Conservation (phyloP, 2,888 invertebrate species). For the Drosophila nr. fundita region DNA sequence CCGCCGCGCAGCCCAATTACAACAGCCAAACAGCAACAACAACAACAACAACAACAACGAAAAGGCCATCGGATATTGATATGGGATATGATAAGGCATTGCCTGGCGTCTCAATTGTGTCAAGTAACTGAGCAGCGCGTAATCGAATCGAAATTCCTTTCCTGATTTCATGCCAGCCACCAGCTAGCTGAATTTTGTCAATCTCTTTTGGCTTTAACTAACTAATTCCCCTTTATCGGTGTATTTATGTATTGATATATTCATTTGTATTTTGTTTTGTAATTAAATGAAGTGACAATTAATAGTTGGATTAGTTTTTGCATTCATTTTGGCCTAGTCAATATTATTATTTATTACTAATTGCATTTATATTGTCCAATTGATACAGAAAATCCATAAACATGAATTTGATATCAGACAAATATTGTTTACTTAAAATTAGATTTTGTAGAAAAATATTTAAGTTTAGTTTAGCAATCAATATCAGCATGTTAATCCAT, state of each 20-base stretch:
- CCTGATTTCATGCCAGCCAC: not conserved
- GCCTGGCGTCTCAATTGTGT: constrained; percentile 9
- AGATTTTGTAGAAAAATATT: not conserved
- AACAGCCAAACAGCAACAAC: not conserved
- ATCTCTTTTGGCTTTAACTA: not conserved
- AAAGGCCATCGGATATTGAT: constrained; percentile 18
- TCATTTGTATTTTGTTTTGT: not conserved
- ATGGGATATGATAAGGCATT: not conserved
- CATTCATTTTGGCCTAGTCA: too few relatives aligned
- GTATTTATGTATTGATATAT: too few relatives aligned
- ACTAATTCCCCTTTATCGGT: not conserved
- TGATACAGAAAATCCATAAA: not conserved
- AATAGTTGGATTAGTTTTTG: not conserved
- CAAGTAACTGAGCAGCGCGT: not conserved
- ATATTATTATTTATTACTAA: not conserved
- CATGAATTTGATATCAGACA: not conserved
- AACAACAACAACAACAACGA: not conserved
- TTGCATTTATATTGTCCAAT: not conserved
- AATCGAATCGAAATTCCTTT: not conserved
- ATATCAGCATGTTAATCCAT: not conserved
- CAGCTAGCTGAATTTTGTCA: not conserved
- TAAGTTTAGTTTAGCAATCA: not conserved
- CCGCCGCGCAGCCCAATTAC: constrained; percentile 13
- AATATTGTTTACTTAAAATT: not conserved
- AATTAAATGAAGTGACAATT: not conserved